phyloP scores from a whole-genome alignment of 2,888 invertebrate species.

The Diloba caeruleocephala region DNA sequence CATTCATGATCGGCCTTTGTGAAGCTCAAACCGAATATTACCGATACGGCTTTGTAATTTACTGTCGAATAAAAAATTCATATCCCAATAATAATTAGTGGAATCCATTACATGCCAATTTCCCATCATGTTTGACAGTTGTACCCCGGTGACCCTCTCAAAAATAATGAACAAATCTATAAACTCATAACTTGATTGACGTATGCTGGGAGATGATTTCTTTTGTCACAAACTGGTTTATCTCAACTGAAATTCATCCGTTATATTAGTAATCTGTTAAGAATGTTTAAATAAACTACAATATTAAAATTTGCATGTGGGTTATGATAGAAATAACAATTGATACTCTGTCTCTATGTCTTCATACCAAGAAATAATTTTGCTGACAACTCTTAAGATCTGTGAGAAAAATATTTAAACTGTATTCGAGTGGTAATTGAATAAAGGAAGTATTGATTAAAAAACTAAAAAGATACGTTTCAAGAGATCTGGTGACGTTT shows the following conservation, averaged over 20 bases:
- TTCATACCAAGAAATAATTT: conserved; percentile 29
- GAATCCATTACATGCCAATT: conserved; percentile 75
- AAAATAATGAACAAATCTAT: conserved; percentile 65
- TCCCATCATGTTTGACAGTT: conserved; percentile 53
- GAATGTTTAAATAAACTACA: conserved; percentile 52
- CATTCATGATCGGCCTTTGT: conserved; percentile 79
- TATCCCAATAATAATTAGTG: conserved; percentile 74
- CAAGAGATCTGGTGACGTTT: conserved; percentile 77
- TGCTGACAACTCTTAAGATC: conserved; percentile 59
- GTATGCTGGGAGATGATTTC: conserved; percentile 63
- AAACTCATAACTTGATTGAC: conserved; percentile 82
- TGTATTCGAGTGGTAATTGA: conserved; percentile 64
- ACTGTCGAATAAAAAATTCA: conserved; percentile 61
- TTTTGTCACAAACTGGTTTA: conserved; percentile 72
- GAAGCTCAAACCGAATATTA: conserved; percentile 66
- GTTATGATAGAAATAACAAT: conserved; percentile 28
- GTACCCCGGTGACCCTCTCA: conserved; percentile 57
- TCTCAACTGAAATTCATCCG: conserved; percentile 72
- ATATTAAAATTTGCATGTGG: conserved; percentile 40
- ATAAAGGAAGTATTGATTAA: conserved; percentile 71
- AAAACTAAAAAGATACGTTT: conserved; percentile 74
- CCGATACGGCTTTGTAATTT: conserved; percentile 62
- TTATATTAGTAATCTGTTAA: conserved; percentile 14
- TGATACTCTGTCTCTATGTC: conserved; percentile 11
- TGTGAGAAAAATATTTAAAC: conserved; percentile 78